phyloP scores from a whole-genome alignment of 2,888 invertebrate genomes.

The Epistrophe grossulariae region DNA sequence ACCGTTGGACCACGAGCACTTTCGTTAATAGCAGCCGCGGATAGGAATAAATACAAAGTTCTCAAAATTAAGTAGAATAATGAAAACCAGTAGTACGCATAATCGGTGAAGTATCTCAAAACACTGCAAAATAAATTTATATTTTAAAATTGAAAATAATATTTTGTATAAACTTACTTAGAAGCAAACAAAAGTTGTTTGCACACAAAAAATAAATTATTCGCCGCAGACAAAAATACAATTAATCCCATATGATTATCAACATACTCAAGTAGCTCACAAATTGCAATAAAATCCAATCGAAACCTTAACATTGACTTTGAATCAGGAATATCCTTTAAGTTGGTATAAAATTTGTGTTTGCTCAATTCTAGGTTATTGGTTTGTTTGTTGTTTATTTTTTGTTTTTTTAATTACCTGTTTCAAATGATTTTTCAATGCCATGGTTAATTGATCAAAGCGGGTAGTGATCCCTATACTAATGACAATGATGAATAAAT shows the following conservation, averaged over 20 bases:
- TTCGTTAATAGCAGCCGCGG: slow-evolving; percentile 60
- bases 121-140: slow-evolving; percentile 31
- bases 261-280: slow-evolving; percentile 57
- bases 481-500: slow-evolving; percentile 66
- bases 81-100: slow-evolving; percentile 68
- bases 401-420: slow-evolving; percentile 31
- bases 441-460: slow-evolving; percentile 52
- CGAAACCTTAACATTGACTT: slow-evolving; percentile 56
- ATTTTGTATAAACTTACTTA: slow-evolving; percentile 33
- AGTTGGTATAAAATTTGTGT: no score
- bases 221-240: slow-evolving; percentile 59
- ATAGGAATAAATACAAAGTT: slow-evolving; percentile 54
- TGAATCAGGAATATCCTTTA: slow-evolving; percentile 19
- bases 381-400: not conserved
- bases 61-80: slow-evolving; percentile 50
- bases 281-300: slow-evolving; percentile 64
- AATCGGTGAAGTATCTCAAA: slow-evolving; percentile 45
- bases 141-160: not conserved
- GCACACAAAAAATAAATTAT: slow-evolving; percentile 68
- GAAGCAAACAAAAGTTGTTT: slow-evolving; percentile 46
- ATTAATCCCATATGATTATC: slow-evolving; percentile 63
- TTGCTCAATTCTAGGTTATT: no score
- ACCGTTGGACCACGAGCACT: slow-evolving; percentile 46
- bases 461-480: slow-evolving; percentile 62
- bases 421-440: slow-evolving; percentile 39